A percentile compares a stretch with the other conserved stretches of the same genome.
Conservation (phyloP, 1,140 invertebrate genomes). For the Drosophila nebulosa region DNA sequence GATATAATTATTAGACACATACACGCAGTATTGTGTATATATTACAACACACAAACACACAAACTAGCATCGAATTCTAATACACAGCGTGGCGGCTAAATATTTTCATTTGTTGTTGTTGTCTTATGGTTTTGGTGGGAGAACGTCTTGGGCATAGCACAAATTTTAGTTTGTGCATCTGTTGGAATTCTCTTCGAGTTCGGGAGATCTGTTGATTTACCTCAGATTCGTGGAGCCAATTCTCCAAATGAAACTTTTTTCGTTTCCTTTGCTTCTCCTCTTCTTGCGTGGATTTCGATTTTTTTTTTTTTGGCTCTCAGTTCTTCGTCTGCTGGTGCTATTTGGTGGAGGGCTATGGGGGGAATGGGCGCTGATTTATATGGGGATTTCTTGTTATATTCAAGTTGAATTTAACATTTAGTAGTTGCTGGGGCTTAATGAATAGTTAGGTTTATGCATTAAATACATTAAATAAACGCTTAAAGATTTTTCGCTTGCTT, state of each 20-base stretch:
- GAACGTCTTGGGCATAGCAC: background rate
- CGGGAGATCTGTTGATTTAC: conserved; percentile 30
- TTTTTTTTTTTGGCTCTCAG: conserved; percentile 49
- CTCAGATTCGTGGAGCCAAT: conserved; percentile 30
- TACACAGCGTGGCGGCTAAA: conserved; percentile 14
- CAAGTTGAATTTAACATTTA: conserved; percentile 40
- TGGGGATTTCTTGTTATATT: conserved; percentile 22
- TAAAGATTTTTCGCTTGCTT: conserved; percentile 71
- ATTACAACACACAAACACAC: conserved; percentile 1
- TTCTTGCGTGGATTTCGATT: conserved; percentile 57
- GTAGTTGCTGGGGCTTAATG: conserved; percentile 32
- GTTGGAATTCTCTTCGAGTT: background rate
- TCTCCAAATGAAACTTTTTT: conserved; percentile 25
- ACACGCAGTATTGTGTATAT: background rate
- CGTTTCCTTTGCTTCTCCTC: conserved; percentile 19
- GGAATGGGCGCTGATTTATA: conserved; percentile 41
- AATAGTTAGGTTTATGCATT: conserved; percentile 51
- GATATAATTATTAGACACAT: conserved; percentile 21
- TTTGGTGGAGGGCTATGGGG: conserved; percentile 8
- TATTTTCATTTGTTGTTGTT: conserved; percentile 2
- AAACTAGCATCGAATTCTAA: conserved; percentile 4
- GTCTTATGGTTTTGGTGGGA: background rate
- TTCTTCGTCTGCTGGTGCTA: conserved; percentile 23
- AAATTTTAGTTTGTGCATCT: background rate
- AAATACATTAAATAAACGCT: conserved; percentile 65